These are phyloP conservation scores for Drosophila prostipennis DNA, from an alignment of 2,888 invertebrate genomes.

Conservation along the genomic window DNA sequence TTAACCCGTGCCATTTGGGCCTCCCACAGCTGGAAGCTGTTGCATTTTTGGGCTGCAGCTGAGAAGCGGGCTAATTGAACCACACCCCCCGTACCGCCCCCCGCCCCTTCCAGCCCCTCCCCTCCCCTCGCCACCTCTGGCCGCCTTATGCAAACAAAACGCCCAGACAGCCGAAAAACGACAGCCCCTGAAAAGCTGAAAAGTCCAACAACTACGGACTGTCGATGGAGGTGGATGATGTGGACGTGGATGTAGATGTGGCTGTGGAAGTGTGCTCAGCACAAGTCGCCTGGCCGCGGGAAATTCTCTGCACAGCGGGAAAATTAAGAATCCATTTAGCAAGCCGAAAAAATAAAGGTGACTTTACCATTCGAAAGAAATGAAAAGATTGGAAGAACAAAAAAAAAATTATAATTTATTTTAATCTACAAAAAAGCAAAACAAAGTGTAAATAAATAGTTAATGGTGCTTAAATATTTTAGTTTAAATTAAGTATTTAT, in stretches of 20 bases:
- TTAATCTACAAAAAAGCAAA: neutral
- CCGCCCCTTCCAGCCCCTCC: neutral
- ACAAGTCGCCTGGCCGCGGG: slow-evolving; percentile 42
- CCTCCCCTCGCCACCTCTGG: neutral
- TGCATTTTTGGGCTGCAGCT: slow-evolving; percentile 29
- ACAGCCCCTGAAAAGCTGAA: slow-evolving; percentile 36
- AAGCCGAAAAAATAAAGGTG: too few relatives aligned
- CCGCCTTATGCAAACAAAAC: slow-evolving; percentile 44
- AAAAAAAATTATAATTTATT: too few relatives aligned
- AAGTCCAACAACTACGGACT: slow-evolving; percentile 27
- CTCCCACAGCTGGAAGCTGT: slow-evolving; percentile 44
- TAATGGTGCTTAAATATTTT: neutral
- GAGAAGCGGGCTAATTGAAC: slow-evolving; percentile 48
- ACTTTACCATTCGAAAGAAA: too few relatives aligned
- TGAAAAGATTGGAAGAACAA: too few relatives aligned
- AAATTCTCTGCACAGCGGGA: slow-evolving; percentile 26
- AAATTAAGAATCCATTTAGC: neutral
- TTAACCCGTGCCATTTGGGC: slow-evolving; percentile 22
- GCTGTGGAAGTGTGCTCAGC: slow-evolving; percentile 43
- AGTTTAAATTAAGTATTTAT: too few relatives aligned
- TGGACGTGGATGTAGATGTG: slow-evolving; percentile 4
- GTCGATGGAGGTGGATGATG: slow-evolving; percentile 19
- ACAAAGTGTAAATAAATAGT: neutral
- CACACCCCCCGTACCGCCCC: slow-evolving; percentile 42
- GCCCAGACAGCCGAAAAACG: slow-evolving; percentile 51